Conservation (phyloP, 92 coral and sea anemone species). For the Parazoanthus atlanticus region DNA sequence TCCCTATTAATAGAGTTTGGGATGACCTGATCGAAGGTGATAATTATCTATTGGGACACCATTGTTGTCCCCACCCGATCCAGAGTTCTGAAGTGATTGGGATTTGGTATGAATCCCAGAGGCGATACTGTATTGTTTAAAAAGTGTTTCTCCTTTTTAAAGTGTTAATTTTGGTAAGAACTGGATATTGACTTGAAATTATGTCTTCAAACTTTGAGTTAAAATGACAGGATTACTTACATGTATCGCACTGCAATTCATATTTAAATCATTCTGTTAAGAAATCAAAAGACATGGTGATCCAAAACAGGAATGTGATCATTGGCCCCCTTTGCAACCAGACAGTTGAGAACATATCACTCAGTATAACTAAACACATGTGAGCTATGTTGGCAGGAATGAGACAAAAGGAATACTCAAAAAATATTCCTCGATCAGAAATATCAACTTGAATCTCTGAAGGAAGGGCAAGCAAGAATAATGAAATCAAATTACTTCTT, state of each 20-base stretch:
- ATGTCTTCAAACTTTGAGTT: no score
- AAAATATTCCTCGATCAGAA: not conserved
- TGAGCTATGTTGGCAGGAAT: conserved; percentile 35
- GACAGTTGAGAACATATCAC: not conserved
- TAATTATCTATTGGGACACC: no score
- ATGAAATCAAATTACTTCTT: not conserved
- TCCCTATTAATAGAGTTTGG: no score
- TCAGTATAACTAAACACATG: not conserved
- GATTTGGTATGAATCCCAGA: not conserved
- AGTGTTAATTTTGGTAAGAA: no score
- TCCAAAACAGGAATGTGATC: not conserved
- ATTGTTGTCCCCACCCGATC: no score
- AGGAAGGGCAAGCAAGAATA: not conserved
- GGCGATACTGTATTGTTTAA: not conserved
- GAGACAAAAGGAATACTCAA: not conserved
- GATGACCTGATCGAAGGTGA: no score
- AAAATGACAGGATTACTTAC: no score
- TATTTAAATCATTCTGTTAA: not conserved
- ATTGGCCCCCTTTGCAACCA: not conserved
- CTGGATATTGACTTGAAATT: no score
- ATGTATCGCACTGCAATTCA: no score
- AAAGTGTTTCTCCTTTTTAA: not conserved
- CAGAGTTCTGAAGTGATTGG: not conserved
- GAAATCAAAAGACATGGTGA: not conserved
- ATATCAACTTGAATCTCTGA: not conserved